Conservation (phyloP, 2,797 vertebrate species). For the Poeciliopsis infans region DNA sequence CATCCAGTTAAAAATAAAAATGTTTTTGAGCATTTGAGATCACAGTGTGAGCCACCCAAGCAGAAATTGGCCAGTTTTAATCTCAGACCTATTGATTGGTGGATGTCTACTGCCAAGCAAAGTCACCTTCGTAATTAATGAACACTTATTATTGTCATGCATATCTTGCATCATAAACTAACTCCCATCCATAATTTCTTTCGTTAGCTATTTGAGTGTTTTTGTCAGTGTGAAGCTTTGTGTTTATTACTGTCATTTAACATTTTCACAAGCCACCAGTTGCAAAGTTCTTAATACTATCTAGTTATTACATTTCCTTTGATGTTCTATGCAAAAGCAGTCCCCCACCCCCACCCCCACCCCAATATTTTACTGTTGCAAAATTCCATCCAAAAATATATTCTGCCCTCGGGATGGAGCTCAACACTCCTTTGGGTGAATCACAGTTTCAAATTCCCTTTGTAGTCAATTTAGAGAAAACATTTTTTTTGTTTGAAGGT, state of each 20-base stretch:
- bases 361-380: neutral
- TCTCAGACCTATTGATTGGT: neutral
- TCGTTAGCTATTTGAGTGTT: neutral
- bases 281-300: neutral
- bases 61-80: neutral
- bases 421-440: neutral
- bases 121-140: neutral
- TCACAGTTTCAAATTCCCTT: neutral
- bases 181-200: neutral
- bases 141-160: neutral
- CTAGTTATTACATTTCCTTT: neutral
- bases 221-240: neutral
- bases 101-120: neutral
- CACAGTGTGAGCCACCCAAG: neutral
- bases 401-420: neutral
- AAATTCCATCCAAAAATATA: neutral
- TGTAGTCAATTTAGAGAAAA: neutral
- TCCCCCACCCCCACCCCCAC: rapidly evolving
- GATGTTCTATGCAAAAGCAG: neutral
- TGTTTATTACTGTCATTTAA: neutral
- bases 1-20: neutral
- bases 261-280: neutral
- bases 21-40: neutral
- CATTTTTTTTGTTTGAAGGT: neutral
- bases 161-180: neutral